Evolutionary conservation across 30 jellyfish, hydroid and myxozoan genomes (phyloP).

Genomic region (Aurelia coerulea): DNA sequence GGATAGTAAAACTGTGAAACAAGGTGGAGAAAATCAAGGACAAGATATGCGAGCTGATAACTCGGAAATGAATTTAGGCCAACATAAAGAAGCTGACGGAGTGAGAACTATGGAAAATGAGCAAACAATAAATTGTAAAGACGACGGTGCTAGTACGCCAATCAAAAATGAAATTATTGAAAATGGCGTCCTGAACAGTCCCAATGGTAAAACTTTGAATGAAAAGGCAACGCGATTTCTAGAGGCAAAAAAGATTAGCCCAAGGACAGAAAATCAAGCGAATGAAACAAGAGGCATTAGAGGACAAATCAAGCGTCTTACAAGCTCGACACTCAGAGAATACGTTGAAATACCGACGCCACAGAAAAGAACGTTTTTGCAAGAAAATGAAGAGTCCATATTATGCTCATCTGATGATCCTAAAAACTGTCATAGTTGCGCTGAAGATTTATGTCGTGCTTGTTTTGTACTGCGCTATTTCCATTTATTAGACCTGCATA

Average conservation of each 20-base stretch:
- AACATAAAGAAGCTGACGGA: not conserved
- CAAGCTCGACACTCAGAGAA: constrained; percentile 39
- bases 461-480: constrained; percentile 83
- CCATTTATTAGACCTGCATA: constrained; percentile 71
- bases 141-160: not conserved
- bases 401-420: constrained; percentile 64
- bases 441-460: constrained; percentile 87
- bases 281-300: not conserved
- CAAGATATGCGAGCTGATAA: too few relatives aligned
- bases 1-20: not conserved
- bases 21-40: not conserved
- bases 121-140: not conserved
- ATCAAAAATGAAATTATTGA: not conserved
- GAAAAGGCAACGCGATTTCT: not conserved
- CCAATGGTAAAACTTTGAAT: not conserved
- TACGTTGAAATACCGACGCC: constrained; percentile 50
- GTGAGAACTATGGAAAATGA: not conserved
- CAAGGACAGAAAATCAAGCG: not conserved
- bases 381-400: constrained; percentile 29
- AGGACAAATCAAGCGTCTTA: not conserved
- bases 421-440: constrained; percentile 68
- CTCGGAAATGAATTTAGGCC: not conserved
- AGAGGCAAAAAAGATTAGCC: not conserved
- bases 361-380: constrained; percentile 22
- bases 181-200: not conserved